phyloP scores from a whole-genome alignment of 2,888 invertebrate genomes.

The Zhuqinia jingwanae region DNA sequence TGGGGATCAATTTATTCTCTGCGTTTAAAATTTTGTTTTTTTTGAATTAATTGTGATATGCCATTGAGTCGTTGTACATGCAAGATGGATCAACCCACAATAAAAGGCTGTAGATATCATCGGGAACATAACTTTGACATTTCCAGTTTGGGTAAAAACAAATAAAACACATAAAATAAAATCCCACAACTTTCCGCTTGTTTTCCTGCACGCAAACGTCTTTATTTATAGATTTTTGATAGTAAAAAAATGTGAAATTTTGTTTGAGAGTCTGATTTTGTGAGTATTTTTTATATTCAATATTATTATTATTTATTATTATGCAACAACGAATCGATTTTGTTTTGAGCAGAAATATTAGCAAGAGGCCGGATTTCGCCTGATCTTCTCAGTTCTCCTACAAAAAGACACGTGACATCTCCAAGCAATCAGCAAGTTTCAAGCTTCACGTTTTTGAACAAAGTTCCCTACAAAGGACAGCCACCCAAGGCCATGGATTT shows the following conservation, averaged over 20 bases:
- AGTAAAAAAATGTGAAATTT: too few species aligned
- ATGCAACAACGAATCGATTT: too few species aligned
- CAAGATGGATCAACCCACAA: slow-evolving; percentile 60
- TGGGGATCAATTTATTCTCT: too few species aligned
- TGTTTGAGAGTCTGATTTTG: too few species aligned
- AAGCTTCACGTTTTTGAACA: slow-evolving; percentile 56
- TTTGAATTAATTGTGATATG: slow-evolving; percentile 17
- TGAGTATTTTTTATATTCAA: too few species aligned
- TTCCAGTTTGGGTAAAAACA: slow-evolving; percentile 63
- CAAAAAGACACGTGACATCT: slow-evolving; percentile 62
- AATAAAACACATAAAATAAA: too few species aligned
- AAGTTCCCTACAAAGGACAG: slow-evolving; percentile 38
- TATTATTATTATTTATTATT: too few species aligned
- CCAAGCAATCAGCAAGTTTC: slow-evolving; percentile 70
- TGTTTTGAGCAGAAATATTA: slow-evolving; percentile 53
- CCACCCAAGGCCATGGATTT: slow-evolving; percentile 61
- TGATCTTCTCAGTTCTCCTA: slow-evolving; percentile 69
- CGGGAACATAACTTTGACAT: slow-evolving; percentile 63
- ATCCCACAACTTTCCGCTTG: too few species aligned
- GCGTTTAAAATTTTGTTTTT: too few species aligned
- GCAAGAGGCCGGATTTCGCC: slow-evolving; percentile 69
- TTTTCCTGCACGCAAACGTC: too few species aligned
- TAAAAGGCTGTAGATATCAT: slow-evolving; percentile 49
- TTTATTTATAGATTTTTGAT: too few species aligned
- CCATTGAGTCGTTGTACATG: slow-evolving; percentile 65